A percentile compares a stretch with the other conserved stretches of the same genome.
Conservation (phyloP, 2,797 vertebrate species). For the Phoxinus dragarum region DNA sequence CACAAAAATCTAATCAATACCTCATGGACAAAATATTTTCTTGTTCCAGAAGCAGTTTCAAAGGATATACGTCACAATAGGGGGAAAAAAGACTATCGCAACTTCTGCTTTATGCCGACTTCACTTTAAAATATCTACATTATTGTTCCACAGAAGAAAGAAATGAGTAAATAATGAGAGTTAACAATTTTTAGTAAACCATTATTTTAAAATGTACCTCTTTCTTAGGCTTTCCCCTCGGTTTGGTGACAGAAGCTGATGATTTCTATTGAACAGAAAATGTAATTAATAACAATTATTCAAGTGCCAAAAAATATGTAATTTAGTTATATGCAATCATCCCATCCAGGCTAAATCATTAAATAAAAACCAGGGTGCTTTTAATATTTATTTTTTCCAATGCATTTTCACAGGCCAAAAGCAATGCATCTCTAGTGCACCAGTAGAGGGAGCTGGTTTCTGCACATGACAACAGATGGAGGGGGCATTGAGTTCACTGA, state of each 20-base stretch:
- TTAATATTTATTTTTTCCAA: not conserved
- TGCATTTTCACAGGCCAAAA: not conserved
- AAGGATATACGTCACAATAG: not conserved
- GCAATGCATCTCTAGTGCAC: not conserved
- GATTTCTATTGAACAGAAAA: constrained; percentile 49
- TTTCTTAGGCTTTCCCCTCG: constrained; percentile 60
- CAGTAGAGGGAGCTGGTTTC: constrained; percentile 50
- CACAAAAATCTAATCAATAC: not conserved
- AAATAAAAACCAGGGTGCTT: not conserved
- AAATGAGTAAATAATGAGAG: not conserved
- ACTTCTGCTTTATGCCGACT: not conserved
- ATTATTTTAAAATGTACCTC: constrained; percentile 44
- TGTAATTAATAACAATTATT: not conserved
- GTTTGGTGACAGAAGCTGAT: constrained; percentile 45
- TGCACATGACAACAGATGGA: constrained; percentile 53
- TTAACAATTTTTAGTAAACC: not conserved
- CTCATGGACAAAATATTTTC: not conserved
- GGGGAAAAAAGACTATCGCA: not conserved
- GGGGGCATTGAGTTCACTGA: constrained; percentile 57
- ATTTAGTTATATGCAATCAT: not conserved
- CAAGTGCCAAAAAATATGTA: not conserved
- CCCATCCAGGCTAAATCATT: not conserved
- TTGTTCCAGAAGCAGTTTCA: not conserved
- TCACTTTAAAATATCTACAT: not conserved
- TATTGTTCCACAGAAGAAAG: not conserved